These are phyloP conservation scores for Drosophila lini DNA, from an alignment of 1,140 invertebrate species.

Conservation along the genomic window DNA sequence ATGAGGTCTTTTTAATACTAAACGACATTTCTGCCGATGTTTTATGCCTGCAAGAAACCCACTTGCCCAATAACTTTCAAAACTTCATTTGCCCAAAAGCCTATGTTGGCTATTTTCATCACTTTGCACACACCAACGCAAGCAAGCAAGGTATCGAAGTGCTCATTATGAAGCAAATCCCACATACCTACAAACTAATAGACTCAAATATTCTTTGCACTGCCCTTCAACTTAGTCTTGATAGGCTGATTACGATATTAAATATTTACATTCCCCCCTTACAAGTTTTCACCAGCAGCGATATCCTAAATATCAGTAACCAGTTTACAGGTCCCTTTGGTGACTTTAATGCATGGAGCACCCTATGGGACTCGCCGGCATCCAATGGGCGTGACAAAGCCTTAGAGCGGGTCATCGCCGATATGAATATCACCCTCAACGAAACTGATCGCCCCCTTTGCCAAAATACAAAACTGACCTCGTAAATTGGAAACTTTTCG, in stretches of 20 bases:
- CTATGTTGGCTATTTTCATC: too few species aligned
- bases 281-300: not conserved
- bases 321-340: not conserved
- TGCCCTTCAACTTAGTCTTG: too few species aligned
- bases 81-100: not conserved
- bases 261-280: not conserved
- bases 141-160: too few species aligned
- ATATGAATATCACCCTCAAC: not conserved
- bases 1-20: too few species aligned
- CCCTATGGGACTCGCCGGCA: not conserved
- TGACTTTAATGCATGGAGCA: not conserved
- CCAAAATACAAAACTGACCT: not conserved
- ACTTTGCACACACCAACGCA: too few species aligned
- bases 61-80: slow-evolving; percentile 1
- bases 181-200: too few species aligned
- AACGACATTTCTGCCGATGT: not conserved
- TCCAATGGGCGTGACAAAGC: not conserved
- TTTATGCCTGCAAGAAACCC: slow-evolving; percentile 12
- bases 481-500: not conserved
- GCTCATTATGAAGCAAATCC: too few species aligned
- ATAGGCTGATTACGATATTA: too few species aligned
- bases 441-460: not conserved
- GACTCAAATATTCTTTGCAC: too few species aligned
- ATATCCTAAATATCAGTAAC: not conserved
- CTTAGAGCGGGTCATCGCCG: not conserved